Percentiles rank a stretch among this genome's conserved stretches.
phyloP scores from a whole-genome alignment of 2,888 invertebrate species.

The Phyllotreta cruciferae region DNA sequence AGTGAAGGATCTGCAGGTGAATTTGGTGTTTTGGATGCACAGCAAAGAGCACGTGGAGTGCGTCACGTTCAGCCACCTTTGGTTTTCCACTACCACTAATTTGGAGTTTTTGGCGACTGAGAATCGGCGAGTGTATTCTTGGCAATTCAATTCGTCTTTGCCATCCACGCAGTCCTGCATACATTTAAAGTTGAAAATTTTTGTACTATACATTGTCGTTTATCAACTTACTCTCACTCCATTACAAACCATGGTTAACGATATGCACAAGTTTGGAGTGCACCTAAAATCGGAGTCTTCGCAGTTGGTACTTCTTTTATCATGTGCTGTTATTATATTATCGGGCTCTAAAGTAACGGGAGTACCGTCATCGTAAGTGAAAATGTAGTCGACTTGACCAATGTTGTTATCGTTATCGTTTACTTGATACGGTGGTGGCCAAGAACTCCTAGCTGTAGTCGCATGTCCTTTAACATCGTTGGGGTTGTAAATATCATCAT shows the following conservation, averaged over 20 bases:
- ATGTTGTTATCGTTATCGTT: constrained; percentile 53
- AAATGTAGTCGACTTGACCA: constrained; percentile 56
- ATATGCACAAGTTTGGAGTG: constrained; percentile 61
- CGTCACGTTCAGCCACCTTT: constrained; percentile 64
- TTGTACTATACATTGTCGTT: background rate
- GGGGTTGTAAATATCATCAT: constrained; percentile 43
- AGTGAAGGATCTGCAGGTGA: constrained; percentile 69
- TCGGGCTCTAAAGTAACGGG: constrained; percentile 47
- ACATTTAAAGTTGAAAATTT: background rate
- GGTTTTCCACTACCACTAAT: constrained; percentile 63
- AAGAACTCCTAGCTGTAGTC: constrained; percentile 42
- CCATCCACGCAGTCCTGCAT: constrained; percentile 67
- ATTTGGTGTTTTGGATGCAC: constrained; percentile 63
- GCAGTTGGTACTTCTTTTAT: constrained; percentile 38
- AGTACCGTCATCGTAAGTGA: constrained; percentile 52
- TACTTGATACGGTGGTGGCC: constrained; percentile 51
- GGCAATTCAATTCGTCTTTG: constrained; percentile 64
- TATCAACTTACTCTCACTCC: constrained; percentile 60
- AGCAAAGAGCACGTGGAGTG: constrained; percentile 65
- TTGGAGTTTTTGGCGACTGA: constrained; percentile 56
- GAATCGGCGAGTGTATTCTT: constrained; percentile 61
- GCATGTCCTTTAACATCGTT: constrained; percentile 32
- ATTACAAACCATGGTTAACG: constrained; percentile 65
- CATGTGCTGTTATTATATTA: constrained; percentile 39
- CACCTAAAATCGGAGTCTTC: constrained; percentile 62